Evolutionary conservation across 2,797 vertebrate genomes (phyloP).

Genomic region (Spinus pinus): DNA sequence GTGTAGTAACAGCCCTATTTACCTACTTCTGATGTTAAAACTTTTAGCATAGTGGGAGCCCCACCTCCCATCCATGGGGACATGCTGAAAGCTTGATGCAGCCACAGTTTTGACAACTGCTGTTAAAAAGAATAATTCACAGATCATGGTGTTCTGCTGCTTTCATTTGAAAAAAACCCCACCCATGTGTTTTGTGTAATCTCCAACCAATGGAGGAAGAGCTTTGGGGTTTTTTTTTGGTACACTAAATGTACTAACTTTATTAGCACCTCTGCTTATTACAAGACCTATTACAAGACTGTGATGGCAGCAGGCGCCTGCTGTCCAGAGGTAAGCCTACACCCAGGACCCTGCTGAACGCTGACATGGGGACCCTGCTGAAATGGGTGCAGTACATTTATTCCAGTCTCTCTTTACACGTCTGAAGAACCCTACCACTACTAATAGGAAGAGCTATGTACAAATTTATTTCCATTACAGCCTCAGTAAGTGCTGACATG

Average conservation of each 20-base stretch:
- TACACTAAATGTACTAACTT: not conserved
- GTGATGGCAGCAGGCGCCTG: not conserved
- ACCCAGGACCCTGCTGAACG: not conserved
- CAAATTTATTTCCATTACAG: constrained; percentile 46
- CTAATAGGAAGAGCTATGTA: constrained; percentile 55
- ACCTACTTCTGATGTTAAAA: constrained; percentile 14
- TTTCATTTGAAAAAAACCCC: not conserved
- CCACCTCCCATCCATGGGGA: not conserved
- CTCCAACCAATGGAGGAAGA: not conserved
- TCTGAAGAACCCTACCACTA: not conserved
- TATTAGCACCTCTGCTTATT: not conserved
- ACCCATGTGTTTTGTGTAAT: not conserved
- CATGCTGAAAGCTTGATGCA: constrained; percentile 18
- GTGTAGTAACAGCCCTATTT: not conserved
- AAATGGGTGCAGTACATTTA: not conserved
- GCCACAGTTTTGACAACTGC: constrained; percentile 22
- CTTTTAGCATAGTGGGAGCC: not conserved
- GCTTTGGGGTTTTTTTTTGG: not conserved
- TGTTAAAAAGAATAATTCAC: constrained; percentile 3
- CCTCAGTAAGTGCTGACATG: constrained; percentile 54
- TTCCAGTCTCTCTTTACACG: constrained; percentile 17
- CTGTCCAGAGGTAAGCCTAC: constrained; percentile 19
- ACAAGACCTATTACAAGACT: not conserved
- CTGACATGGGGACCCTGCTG: not conserved
- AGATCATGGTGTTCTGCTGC: not conserved